phyloP scores from a whole-genome alignment of 1,140 invertebrate genomes.

The Drosophila aff. region DNA sequence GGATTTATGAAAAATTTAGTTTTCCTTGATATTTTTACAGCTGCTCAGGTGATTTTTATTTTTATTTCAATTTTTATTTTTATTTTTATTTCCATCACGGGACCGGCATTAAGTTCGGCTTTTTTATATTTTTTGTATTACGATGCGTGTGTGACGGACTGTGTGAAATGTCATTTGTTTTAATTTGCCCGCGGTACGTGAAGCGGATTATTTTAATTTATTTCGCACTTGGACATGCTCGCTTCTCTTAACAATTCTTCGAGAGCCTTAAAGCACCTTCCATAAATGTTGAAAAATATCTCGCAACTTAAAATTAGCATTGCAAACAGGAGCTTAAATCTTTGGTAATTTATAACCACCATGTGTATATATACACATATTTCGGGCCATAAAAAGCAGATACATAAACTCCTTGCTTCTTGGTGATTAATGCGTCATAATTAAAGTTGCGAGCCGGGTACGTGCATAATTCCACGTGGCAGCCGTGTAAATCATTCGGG shows the following conservation, averaged over 20 bases:
- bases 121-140: conserved; percentile 22
- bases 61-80: conserved; percentile 28
- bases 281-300: conserved; percentile 10
- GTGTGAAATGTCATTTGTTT: conserved; percentile 61
- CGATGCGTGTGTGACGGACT: conserved; percentile 18
- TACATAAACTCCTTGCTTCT: conserved; percentile 27
- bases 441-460: conserved; percentile 30
- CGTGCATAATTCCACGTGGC: conserved; percentile 51
- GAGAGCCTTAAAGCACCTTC: background rate
- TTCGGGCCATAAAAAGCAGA: conserved; percentile 51
- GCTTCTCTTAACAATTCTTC: background rate
- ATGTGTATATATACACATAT: conserved; percentile 6
- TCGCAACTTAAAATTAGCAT: conserved; percentile 25
- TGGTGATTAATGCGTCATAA: conserved; percentile 56
- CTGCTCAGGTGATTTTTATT: conserved; percentile 54
- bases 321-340: conserved; percentile 31
- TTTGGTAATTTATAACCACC: conserved; percentile 31
- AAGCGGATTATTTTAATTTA: conserved; percentile 63
- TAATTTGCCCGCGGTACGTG: conserved; percentile 47
- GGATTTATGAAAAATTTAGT: conserved; percentile 63
- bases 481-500: conserved; percentile 49
- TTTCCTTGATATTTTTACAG: conserved; percentile 59
- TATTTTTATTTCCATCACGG: conserved; percentile 51
- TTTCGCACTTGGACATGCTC: conserved; percentile 36
- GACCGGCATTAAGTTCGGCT: conserved; percentile 36